These are phyloP conservation scores for Cataglyphis cursor DNA, from an alignment of 2,888 invertebrate genomes.

Conservation along the genomic window DNA sequence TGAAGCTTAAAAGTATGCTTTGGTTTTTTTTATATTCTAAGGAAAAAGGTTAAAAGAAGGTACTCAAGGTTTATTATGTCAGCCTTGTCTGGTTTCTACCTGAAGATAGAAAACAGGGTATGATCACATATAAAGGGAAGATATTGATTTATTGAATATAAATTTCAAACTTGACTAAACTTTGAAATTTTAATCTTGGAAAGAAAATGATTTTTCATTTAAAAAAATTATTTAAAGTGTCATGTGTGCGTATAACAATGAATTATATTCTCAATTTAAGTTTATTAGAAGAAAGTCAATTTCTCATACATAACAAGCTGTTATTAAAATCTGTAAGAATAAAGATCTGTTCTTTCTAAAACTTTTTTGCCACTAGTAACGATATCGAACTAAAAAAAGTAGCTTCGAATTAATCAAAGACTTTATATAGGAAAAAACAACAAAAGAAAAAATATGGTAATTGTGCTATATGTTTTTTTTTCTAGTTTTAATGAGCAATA, in stretches of 20 bases:
- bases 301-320: not conserved
- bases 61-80: not conserved
- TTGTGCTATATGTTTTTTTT: not conserved
- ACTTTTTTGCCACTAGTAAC: not conserved
- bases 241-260: not conserved
- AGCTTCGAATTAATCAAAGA: not conserved
- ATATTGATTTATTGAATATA: conserved; percentile 23
- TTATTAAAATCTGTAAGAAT: not conserved
- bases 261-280: not conserved
- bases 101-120: not conserved
- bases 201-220: not conserved
- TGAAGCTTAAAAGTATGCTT: conserved; percentile 16
- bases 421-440: not conserved
- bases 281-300: not conserved
- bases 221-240: not conserved
- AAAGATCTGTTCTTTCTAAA: not conserved
- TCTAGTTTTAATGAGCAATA: not conserved
- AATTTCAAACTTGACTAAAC: not conserved
- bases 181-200: not conserved
- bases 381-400: not conserved
- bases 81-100: not conserved
- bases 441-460: not conserved
- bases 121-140: not conserved
- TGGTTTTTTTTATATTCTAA: not conserved
- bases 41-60: conserved; percentile 17